Base-by-base conservation (phyloP, 1,140 invertebrate genomes). In the Leptopilina clavipes region DNA sequence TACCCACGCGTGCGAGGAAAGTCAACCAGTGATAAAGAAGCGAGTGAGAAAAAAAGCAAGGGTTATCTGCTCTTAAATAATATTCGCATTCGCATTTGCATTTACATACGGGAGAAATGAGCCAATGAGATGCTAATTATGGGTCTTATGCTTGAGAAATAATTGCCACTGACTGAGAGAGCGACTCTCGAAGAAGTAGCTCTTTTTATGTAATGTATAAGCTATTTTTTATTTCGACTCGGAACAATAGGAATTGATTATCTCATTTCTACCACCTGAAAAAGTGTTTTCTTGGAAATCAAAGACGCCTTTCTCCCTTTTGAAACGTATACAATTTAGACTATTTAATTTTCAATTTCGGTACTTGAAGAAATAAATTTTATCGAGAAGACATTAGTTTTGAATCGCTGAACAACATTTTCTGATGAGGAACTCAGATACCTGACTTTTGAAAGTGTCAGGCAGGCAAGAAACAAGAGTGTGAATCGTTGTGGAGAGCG, bases 51-150 rank as follows among this genome's bases (percentile, higher is more conserved):
- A 75, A n/a, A 70, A 78, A 75, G 40, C 31, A 52, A 65, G 19
- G 25, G 59, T 65, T 65, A 65, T 14, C 52, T 18, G 17, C 19
- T 76, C 82, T 83, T 83, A 85, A 87, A 86, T 84, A 86, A 88
- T 82, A 85, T 81, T 84, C 80, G 45, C 78, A 85, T 81, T 84
- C 80, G 45, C 78, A 88, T 88, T 87, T 85, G 85, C 86, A 88
- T 88, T 87, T 85, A 85, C 87, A 87, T 87, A 86, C 82, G 80
- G 82, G 81, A 87, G 85, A 87, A 88, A 88, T 85, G 83, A 88
- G 84, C 84, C 85, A 88, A 87, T 87, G 86, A 87, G 87, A 88
- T 87, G 85, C 86, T 88, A 88, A 88, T 88, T 87, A 84, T 82
- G 76, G 81, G 83, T 81, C 81, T 84, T 81, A 77, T 82, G 81